Evolutionary conservation across 35 echinoderm and acorn worm genomes (phyloP), one percentile per base, ranked within the genome.

Genomic region (Ophioderma brevispina): DNA sequence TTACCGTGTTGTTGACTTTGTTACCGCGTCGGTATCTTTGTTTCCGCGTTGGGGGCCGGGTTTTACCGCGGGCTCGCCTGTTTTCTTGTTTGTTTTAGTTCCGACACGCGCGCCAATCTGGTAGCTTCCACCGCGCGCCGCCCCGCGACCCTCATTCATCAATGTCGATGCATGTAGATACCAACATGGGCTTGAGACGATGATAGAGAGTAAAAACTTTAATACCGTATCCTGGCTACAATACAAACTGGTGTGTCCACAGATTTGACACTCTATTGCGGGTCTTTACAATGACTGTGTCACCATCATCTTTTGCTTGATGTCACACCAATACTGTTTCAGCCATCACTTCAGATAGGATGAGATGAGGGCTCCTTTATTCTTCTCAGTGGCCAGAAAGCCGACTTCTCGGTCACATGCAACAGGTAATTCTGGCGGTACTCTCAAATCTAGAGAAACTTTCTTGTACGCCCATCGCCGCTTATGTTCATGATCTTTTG

Each of bases 231-330:
- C n/a, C n/a, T n/a, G 25, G 25, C 76, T 77, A 35, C 76, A 89
- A 89, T 75, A 85, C n/a, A n/a, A n/a, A 84, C 81, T 36, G 37
- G 79, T 1, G 41, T 25, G 40, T 81, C n/a, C 40, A 79, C 84
- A 78, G 32, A 34, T 39, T 19, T 42, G 30, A 55, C 82, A 63
- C n/a, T 91, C 85, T 31, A 90, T 90, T 90, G 87, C 81, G 39
- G 80, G 56, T 32, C 85, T 84, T 37, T 52, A 90, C 92, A 86
- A 94, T 94, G 5, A 90, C 43, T 31, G 76, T 89, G 81, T 94
- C 87, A 81, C 64, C 92, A 94, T 90, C 87, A 86, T 86, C 87
- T 52, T 80, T 89, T 86, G 92, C 92, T 89, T 94, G 92, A 79
- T 70, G 82, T n/a, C 85, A 90, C 82, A 89, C 39, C 40, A 70